These are phyloP conservation scores for Drosophila hydei DNA, from an alignment of 1,140 invertebrate genomes.

Conservation along the genomic window DNA sequence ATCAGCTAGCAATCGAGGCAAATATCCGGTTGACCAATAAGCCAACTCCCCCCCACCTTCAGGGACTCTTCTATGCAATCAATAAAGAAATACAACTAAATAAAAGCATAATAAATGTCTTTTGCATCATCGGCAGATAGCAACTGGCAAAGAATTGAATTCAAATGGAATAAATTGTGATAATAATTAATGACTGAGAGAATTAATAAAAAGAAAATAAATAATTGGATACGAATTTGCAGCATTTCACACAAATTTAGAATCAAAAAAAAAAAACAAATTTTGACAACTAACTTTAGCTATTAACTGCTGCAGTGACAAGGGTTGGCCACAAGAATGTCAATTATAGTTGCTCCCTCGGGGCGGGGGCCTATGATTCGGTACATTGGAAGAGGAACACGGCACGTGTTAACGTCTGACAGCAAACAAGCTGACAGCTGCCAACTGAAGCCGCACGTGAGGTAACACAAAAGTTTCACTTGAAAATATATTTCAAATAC, in stretches of 20 bases:
- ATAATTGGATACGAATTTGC: neutral
- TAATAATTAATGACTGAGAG: neutral
- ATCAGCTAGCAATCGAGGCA: constrained; percentile 1
- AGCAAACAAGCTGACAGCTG: constrained; percentile 23
- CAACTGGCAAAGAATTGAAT: neutral
- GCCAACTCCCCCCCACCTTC: neutral
- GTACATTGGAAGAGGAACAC: constrained; percentile 4
- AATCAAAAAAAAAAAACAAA: too few relatives aligned
- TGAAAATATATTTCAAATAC: constrained; percentile 10
- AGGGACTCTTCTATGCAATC: constrained; percentile 1
- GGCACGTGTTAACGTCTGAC: constrained; percentile 24
- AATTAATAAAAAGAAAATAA: neutral
- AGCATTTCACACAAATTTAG: neutral
- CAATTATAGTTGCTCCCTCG: neutral
- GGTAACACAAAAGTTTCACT: neutral
- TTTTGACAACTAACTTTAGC: constrained; percentile 16
- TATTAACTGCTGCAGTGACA: constrained; percentile 25
- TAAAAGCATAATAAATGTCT: neutral
- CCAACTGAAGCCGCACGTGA: neutral
- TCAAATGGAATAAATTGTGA: neutral
- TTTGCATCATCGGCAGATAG: neutral
- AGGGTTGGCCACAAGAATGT: constrained; percentile 20
- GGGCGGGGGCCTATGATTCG: constrained; percentile 3
- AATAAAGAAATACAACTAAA: constrained; percentile 1
- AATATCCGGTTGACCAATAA: constrained; percentile 14